A percentile compares a stretch with the other conserved stretches of the same genome.
Evolutionary conservation across 1,140 invertebrate species (phyloP).

Genomic region (Drosophila saltans): DNA sequence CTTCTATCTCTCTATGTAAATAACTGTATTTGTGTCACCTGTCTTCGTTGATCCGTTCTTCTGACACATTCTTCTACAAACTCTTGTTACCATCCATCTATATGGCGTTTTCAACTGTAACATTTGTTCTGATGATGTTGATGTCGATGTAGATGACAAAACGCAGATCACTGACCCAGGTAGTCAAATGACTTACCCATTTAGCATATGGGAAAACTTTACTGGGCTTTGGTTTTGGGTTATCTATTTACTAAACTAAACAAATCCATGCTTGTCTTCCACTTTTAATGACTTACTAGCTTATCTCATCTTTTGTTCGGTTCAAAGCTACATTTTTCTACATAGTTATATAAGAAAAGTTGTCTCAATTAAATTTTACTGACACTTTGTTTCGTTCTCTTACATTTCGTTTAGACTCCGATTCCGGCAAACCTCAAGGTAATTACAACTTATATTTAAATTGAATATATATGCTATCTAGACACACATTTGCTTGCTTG

Average conservation of each 20-base stretch:
- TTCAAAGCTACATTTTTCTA: not conserved
- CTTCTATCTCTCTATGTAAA: slow-evolving; percentile 51
- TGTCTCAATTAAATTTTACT: not conserved
- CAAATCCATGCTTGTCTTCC: slow-evolving; percentile 8
- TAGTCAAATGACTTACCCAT: slow-evolving; percentile 48
- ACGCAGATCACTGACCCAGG: slow-evolving; percentile 70
- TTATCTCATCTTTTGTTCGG: not conserved
- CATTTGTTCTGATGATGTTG: slow-evolving; percentile 35
- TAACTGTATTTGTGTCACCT: slow-evolving; percentile 53
- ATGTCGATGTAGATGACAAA: slow-evolving; percentile 67
- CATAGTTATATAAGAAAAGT: not conserved
- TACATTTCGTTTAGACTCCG: slow-evolving; percentile 50
- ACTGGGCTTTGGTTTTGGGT: slow-evolving; percentile 27
- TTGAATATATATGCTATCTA: not conserved
- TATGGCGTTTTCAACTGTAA: slow-evolving; percentile 11
- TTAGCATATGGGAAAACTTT: slow-evolving; percentile 11
- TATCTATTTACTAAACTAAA: slow-evolving; percentile 19
- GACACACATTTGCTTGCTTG: slow-evolving; percentile 13
- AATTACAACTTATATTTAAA: slow-evolving; percentile 50
- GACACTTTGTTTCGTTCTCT: slow-evolving; percentile 39
- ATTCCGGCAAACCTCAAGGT: slow-evolving; percentile 69
- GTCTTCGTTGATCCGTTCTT: slow-evolving; percentile 36
- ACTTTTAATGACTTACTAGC: slow-evolving; percentile 8
- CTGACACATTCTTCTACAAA: slow-evolving; percentile 14
- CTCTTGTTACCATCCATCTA: slow-evolving; percentile 15